phyloP scores from a whole-genome alignment of 2,113 vertebrate genomes.

The Onychostruthus taczanowskii region DNA sequence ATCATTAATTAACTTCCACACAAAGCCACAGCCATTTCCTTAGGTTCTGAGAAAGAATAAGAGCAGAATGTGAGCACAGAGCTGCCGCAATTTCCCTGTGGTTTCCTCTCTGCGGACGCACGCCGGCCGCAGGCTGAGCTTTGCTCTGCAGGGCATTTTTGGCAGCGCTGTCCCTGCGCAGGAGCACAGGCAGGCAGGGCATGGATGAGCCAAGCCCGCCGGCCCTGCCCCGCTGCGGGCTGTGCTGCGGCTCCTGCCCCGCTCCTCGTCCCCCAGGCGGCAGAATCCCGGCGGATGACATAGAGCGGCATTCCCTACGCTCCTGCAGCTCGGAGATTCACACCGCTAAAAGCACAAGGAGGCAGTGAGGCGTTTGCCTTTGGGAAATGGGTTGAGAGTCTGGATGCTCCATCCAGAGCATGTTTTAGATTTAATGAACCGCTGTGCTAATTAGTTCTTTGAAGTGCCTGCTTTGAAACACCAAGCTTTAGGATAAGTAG shows the following conservation, averaged over 20 bases:
- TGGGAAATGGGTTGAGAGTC: neutral
- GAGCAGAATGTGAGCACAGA: neutral
- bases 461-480: slow-evolving; percentile 25
- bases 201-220: neutral
- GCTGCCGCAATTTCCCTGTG: neutral
- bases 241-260: accelerated
- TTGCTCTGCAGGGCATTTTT: accelerated
- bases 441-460: slow-evolving; percentile 17
- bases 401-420: neutral
- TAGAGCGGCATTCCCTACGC: neutral
- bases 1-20: slow-evolving; percentile 39
- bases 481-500: neutral
- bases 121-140: neutral
- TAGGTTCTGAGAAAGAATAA: neutral
- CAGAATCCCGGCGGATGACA: neutral
- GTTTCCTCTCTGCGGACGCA: neutral
- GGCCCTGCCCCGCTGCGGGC: accelerated
- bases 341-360: neutral
- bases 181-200: neutral
- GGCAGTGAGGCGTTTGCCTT: neutral
- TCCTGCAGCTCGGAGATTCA: neutral
- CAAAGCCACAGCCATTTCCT: slow-evolving; percentile 29
- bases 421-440: slow-evolving; percentile 23
- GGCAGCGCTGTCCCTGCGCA: neutral
- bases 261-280: neutral